Evolutionary conservation across 2,113 vertebrate species (phyloP).

Genomic region (Cheirogaleus medius): DNA sequence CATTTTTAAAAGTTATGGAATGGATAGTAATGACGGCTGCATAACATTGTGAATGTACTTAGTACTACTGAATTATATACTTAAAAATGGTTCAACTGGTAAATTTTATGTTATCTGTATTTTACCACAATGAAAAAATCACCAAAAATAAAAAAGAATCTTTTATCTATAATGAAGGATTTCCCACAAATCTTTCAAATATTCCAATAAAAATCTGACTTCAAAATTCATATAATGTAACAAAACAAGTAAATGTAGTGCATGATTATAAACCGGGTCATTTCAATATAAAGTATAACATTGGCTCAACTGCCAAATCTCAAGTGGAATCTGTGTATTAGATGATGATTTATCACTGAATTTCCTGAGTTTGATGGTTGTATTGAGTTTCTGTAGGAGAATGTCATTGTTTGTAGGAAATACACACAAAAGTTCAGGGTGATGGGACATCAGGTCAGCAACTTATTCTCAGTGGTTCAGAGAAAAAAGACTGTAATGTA

Average conservation of each 20-base stretch:
- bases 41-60: background rate
- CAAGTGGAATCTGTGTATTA: background rate
- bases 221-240: background rate
- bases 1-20: background rate
- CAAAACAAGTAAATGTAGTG: background rate
- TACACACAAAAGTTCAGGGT: background rate
- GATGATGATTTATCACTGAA: background rate
- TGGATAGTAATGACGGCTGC: background rate
- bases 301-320: background rate
- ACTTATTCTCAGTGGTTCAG: background rate
- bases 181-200: background rate
- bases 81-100: background rate
- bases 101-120: background rate
- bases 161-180: background rate
- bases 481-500: background rate
- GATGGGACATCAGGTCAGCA: background rate
- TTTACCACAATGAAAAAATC: background rate
- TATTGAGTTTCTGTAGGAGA: background rate
- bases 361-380: background rate
- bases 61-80: background rate
- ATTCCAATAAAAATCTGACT: slow-evolving; percentile 31
- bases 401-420: background rate
- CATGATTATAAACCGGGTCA: background rate
- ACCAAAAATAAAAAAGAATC: background rate
- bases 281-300: background rate